A percentile compares a stretch with the other conserved stretches of the same genome.
phyloP scores from a whole-genome alignment of 2,113 vertebrate species.

The Coryphaenoides rupestris region DNA sequence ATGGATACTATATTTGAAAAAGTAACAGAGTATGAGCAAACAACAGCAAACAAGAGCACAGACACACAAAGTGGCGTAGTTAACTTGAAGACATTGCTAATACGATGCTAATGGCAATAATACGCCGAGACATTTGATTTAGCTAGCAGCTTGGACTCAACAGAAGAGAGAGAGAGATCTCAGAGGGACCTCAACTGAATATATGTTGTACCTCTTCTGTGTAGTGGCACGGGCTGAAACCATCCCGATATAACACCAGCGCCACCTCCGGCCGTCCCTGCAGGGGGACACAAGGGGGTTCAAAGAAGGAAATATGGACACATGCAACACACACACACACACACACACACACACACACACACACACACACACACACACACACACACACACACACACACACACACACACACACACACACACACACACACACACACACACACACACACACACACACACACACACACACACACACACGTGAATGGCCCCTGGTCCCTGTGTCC shows the following conservation, averaged over 20 bases:
- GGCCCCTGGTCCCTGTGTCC: too few species aligned
- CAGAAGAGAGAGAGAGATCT: neutral
- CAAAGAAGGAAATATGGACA: neutral
- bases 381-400: neutral
- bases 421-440: neutral
- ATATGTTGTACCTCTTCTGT: constrained; percentile 73
- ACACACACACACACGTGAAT: neutral
- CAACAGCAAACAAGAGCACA: too few species aligned
- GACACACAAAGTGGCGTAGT: too few species aligned
- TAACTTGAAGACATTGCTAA: too few species aligned
- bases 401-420: neutral
- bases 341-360: neutral
- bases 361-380: neutral
- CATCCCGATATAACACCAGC: constrained; percentile 91
- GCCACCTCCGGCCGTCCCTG: constrained; percentile 86
- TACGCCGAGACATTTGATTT: too few species aligned
- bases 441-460: neutral
- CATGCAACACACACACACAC: neutral
- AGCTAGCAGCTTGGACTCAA: neutral
- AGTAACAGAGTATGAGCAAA: too few species aligned
- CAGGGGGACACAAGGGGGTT: neutral
- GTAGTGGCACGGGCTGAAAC: constrained; percentile 87
- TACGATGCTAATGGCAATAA: too few species aligned
- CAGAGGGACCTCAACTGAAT: neutral
- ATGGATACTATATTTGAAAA: too few species aligned